phyloP scores from a whole-genome alignment of 1,140 invertebrate species.

The Chrysomallon squamiferum region DNA sequence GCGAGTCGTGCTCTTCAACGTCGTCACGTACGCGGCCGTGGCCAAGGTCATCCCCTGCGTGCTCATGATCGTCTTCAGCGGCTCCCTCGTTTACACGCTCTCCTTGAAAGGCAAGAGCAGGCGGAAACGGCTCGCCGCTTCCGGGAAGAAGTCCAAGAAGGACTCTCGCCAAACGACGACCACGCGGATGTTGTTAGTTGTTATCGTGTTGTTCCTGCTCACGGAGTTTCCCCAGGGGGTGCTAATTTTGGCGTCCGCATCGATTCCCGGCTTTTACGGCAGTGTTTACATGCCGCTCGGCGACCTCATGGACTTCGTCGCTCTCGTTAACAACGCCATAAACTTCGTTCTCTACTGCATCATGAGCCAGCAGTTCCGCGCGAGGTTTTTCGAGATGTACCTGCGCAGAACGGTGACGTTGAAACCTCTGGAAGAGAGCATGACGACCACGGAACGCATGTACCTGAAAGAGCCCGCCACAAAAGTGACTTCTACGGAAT shows the following conservation, averaged over 20 bases:
- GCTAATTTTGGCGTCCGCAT: slow-evolving; percentile 49
- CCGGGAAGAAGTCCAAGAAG: slow-evolving; percentile 67
- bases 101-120: slow-evolving; percentile 57
- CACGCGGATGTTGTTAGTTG: slow-evolving; percentile 51
- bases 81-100: slow-evolving; percentile 64
- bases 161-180: slow-evolving; percentile 74
- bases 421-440: slow-evolving; percentile 14
- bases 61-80: slow-evolving; percentile 64
- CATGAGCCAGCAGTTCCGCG: slow-evolving; percentile 91
- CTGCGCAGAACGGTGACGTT: slow-evolving; percentile 19
- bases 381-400: slow-evolving; percentile 73
- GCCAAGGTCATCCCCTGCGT: slow-evolving; percentile 65
- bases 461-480: slow-evolving; percentile 14
- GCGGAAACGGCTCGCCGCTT: slow-evolving; percentile 36
- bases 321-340: slow-evolving; percentile 88
- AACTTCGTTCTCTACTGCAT: slow-evolving; percentile 93
- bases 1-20: slow-evolving; percentile 42
- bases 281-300: slow-evolving; percentile 71
- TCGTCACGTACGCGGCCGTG: slow-evolving; percentile 53
- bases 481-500: not conserved
- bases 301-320: slow-evolving; percentile 89
- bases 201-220: slow-evolving; percentile 77
- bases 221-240: slow-evolving; percentile 81
- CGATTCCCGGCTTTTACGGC: slow-evolving; percentile 49
- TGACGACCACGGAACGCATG: slow-evolving; percentile 22